Conservation (phyloP, 2,113 vertebrate species). For the Xyrauchen texanus region DNA sequence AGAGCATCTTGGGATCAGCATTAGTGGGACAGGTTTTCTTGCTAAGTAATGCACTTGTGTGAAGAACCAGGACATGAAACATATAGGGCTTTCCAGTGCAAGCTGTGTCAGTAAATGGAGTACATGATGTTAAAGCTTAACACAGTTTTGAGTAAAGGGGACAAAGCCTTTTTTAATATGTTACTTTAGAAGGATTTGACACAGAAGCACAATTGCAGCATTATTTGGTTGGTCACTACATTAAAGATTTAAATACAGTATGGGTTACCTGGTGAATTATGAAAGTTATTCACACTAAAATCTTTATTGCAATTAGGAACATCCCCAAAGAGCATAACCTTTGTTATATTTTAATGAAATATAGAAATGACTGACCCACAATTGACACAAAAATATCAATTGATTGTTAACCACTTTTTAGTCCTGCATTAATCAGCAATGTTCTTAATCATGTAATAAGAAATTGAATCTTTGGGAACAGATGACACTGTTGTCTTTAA, state of each 20-base stretch:
- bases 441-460: background rate
- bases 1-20: constrained; percentile 42
- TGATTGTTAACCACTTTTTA: background rate
- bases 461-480: constrained; percentile 8
- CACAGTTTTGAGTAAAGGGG: background rate
- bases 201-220: background rate
- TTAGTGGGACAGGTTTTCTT: constrained; percentile 54
- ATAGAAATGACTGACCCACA: too few species aligned
- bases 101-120: constrained; percentile 23
- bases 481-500: constrained; percentile 18
- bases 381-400: too few species aligned
- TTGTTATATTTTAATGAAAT: too few species aligned
- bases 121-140: constrained; percentile 3
- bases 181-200: constrained; percentile 21
- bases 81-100: constrained; percentile 38
- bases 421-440: background rate
- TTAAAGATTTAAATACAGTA: constrained; percentile 3
- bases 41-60: constrained; percentile 56
- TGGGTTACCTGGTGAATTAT: too few species aligned
- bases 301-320: too few species aligned
- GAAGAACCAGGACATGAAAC: constrained; percentile 60
- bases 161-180: background rate
- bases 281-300: too few species aligned
- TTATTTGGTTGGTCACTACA: constrained; percentile 3
- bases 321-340: too few species aligned